Evolutionary conservation across 2,797 vertebrate genomes (phyloP).

Genomic region (Trachops cirrhosus): DNA sequence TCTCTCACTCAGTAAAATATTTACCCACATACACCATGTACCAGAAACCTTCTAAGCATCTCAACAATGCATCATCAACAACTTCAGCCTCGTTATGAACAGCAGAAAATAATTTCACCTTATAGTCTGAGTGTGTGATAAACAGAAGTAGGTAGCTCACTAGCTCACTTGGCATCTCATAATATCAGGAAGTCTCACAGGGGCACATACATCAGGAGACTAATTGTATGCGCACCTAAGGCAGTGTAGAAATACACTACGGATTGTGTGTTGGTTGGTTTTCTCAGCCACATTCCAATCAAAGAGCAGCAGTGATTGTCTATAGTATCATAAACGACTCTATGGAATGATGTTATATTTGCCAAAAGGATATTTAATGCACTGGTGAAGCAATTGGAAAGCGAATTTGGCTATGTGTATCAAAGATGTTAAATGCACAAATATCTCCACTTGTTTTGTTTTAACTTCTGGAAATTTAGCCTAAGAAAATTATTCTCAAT

Average conservation of each 20-base stretch:
- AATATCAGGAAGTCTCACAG: background rate
- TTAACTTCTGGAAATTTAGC: slow-evolving; percentile 6
- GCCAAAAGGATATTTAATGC: background rate
- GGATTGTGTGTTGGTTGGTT: background rate
- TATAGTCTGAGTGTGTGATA: background rate
- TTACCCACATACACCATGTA: background rate
- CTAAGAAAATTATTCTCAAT: background rate
- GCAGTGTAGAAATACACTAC: background rate
- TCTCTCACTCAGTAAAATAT: background rate
- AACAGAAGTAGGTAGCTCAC: background rate
- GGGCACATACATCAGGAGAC: background rate
- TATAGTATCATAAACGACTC: background rate
- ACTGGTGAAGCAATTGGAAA: background rate
- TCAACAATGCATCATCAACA: background rate
- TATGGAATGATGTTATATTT: background rate
- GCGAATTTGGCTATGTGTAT: background rate
- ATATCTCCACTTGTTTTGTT: background rate
- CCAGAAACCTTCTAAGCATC: background rate
- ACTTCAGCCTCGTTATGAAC: background rate
- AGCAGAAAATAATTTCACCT: background rate
- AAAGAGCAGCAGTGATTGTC: background rate
- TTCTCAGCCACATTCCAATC: background rate
- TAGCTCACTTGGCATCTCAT: background rate
- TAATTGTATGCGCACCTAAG: background rate
- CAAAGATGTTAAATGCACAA: background rate